A percentile compares a stretch with the other conserved stretches of the same genome.
Evolutionary conservation across 1,140 invertebrate genomes (phyloP).

Genomic region (Lordiphosa stackelbergi): DNA sequence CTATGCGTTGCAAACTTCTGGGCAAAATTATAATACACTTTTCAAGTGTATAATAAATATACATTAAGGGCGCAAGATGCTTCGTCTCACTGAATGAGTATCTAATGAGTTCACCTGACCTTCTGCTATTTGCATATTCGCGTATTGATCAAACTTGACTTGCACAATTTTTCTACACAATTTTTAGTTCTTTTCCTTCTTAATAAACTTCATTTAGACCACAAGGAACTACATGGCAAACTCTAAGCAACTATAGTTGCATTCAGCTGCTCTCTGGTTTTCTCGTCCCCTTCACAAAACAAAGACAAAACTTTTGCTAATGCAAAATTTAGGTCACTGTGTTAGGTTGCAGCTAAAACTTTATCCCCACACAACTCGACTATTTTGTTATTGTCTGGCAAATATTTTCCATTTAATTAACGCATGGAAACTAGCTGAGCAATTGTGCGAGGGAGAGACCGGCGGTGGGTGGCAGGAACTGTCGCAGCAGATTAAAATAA

Average conservation of each 20-base stretch:
- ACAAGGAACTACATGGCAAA: constrained; percentile 11
- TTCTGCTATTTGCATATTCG: constrained; percentile 21
- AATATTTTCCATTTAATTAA: constrained; percentile 75
- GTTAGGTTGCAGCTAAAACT: constrained; percentile 54
- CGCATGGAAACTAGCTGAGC: constrained; percentile 55
- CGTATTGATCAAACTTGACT: not conserved
- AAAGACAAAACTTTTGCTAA: constrained; percentile 53
- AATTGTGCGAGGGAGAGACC: not conserved
- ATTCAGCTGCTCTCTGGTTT: not conserved
- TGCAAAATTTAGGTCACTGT: constrained; percentile 60
- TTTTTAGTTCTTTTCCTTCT: constrained; percentile 6
- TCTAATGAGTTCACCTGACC: constrained; percentile 4
- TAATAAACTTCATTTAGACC: constrained; percentile 30
- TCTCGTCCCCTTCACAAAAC: not conserved
- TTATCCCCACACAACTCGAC: constrained; percentile 24
- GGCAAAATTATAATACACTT: too few species aligned
- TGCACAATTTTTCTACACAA: not conserved
- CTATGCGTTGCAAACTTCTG: too few species aligned
- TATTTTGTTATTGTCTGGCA: constrained; percentile 37
- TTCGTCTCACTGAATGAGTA: too few species aligned
- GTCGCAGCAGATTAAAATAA: constrained; percentile 71
- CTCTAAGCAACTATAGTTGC: constrained; percentile 4
- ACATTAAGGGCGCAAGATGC: too few species aligned
- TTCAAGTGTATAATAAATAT: too few species aligned
- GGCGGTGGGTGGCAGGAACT: constrained; percentile 17